phyloP scores from a whole-genome alignment of 2,113 vertebrate species.

The Odobenus rosmarus region DNA sequence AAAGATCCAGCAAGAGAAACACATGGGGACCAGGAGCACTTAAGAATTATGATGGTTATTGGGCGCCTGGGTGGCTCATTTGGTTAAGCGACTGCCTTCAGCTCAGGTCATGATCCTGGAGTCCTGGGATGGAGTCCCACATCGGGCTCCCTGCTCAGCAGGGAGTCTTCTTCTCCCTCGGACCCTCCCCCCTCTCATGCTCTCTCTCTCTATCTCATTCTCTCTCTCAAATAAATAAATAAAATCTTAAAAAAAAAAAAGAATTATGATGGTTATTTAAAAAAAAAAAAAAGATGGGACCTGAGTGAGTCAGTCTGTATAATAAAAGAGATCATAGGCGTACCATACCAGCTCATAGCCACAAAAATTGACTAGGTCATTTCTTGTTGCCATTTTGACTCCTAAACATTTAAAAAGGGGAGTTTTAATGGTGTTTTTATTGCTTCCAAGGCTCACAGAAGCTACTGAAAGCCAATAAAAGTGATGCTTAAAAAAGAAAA shows the following conservation, averaged over 20 bases:
- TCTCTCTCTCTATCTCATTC: too few species aligned
- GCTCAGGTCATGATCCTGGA: too few species aligned
- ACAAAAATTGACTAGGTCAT: neutral
- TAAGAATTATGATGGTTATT: neutral
- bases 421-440: neutral
- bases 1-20: neutral
- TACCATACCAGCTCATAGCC: neutral
- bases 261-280: too few species aligned
- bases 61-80: too few species aligned
- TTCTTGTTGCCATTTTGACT: neutral
- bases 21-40: neutral
- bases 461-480: constrained; percentile 18
- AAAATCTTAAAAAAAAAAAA: neutral
- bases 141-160: too few species aligned
- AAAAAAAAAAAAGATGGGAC: neutral
- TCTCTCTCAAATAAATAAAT: too few species aligned
- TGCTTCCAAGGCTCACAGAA: neutral
- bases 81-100: too few species aligned
- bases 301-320: neutral
- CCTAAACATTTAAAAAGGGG: neutral
- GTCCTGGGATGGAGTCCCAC: too few species aligned
- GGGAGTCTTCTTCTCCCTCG: too few species aligned
- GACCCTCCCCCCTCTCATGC: too few species aligned
- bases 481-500: neutral
- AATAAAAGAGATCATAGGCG: neutral